A percentile compares a stretch with the other conserved stretches of the same genome.
Conservation (phyloP, 2,888 invertebrate species). For the Abscondita cerata region DNA sequence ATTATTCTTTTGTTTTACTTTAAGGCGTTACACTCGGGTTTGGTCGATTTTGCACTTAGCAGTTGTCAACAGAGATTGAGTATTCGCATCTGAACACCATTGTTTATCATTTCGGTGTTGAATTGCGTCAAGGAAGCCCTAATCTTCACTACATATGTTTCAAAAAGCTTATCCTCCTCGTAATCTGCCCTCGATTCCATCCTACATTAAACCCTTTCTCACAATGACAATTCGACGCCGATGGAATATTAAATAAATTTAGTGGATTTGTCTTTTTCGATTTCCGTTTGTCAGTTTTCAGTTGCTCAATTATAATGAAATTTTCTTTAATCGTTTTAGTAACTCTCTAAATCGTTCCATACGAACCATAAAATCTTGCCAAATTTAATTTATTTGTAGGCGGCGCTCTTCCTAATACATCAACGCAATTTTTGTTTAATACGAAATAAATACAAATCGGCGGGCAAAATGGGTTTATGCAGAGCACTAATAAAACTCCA, state of each 20-base stretch:
- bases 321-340: slow-evolving; percentile 15
- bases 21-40: no score
- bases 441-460: no score
- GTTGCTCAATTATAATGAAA: slow-evolving; percentile 7
- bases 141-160: slow-evolving; percentile 26
- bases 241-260: slow-evolving; percentile 20
- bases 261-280: slow-evolving; percentile 10
- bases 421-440: slow-evolving; percentile 8
- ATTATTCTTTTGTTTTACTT: no score
- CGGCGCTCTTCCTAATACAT: neutral
- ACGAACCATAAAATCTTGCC: slow-evolving; percentile 9
- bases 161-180: slow-evolving; percentile 19
- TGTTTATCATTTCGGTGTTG: no score
- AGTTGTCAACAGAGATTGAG: no score
- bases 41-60: no score
- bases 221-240: slow-evolving; percentile 16
- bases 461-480: no score
- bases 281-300: slow-evolving; percentile 10
- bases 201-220: slow-evolving; percentile 20
- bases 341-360: slow-evolving; percentile 9
- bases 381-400: slow-evolving; percentile 10
- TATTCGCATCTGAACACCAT: no score
- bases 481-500: no score
- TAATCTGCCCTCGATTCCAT: slow-evolving; percentile 20
- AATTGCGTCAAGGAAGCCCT: neutral